Conservation (phyloP, 2,113 vertebrate genomes). For the Aphyosemion australe region DNA sequence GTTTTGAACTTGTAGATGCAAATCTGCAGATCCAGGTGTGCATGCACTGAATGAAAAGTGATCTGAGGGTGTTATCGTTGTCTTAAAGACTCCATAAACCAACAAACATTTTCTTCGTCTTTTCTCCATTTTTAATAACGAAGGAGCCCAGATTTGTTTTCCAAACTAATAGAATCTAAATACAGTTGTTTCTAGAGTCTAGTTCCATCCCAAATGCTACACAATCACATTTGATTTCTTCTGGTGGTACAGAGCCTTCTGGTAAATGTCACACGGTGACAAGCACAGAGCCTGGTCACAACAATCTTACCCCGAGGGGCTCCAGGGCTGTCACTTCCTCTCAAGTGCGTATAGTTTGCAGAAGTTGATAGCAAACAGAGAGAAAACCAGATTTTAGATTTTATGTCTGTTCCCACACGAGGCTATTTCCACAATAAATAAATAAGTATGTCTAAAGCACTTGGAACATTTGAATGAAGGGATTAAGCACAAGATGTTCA, state of each 20-base stretch:
- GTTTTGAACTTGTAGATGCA: background rate
- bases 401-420: slow-evolving; percentile 31
- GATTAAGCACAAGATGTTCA: background rate
- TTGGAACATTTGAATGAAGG: background rate
- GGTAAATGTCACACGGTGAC: slow-evolving; percentile 80
- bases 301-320: slow-evolving; percentile 60
- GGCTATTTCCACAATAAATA: slow-evolving; percentile 9
- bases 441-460: slow-evolving; percentile 18
- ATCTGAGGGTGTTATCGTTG: no score
- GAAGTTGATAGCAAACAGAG: slow-evolving; percentile 57
- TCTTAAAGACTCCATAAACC: no score
- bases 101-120: no score
- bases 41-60: background rate
- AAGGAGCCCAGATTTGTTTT: no score
- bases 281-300: slow-evolving; percentile 65
- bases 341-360: slow-evolving; percentile 42
- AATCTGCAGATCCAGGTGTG: slow-evolving; percentile 41
- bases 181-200: slow-evolving; percentile 34
- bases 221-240: slow-evolving; percentile 74
- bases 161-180: slow-evolving; percentile 9
- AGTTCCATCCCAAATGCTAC: slow-evolving; percentile 55
- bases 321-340: slow-evolving; percentile 70
- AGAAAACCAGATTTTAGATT: slow-evolving; percentile 29
- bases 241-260: slow-evolving; percentile 61
- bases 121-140: no score